These are phyloP conservation scores for Pontoporia blainvillei DNA, from an alignment of 2,113 vertebrate species.

Conservation along the genomic window DNA sequence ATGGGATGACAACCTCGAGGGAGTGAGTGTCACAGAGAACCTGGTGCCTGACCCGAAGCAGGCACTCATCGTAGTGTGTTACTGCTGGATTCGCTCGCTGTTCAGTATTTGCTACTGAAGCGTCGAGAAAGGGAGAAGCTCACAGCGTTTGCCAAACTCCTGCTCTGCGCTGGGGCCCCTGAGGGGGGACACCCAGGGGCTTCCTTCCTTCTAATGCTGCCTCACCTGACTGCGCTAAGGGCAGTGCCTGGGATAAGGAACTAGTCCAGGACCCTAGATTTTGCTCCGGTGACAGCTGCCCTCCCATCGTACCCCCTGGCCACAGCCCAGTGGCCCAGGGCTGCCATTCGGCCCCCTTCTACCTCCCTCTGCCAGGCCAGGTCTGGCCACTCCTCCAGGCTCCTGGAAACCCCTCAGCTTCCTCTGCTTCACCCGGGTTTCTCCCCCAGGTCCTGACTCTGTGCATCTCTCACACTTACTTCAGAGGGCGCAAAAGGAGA, in stretches of 20 bases:
- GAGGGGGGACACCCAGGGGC: not conserved
- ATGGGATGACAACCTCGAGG: not conserved
- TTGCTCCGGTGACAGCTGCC: not conserved
- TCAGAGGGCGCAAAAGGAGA: not conserved
- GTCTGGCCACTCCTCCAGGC: too few species aligned
- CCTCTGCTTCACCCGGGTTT: accelerated
- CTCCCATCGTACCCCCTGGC: accelerated
- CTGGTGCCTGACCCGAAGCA: accelerated
- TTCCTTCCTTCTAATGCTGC: not conserved
- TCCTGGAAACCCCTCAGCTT: not conserved
- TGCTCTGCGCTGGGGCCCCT: not conserved
- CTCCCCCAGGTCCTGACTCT: not conserved
- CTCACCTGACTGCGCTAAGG: not conserved
- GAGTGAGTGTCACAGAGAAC: not conserved
- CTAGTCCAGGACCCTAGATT: not conserved
- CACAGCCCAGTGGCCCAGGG: not conserved
- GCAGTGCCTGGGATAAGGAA: not conserved
- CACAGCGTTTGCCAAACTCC: not conserved
- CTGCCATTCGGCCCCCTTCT: not conserved
- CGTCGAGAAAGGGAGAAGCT: not conserved
- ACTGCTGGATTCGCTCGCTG: too few species aligned
- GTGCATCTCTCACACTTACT: not conserved
- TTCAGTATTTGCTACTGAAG: not conserved
- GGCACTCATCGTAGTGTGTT: accelerated
- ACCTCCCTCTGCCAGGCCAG: not conserved